These are phyloP conservation scores for Xenopus laevis DNA, from an alignment of 2,113 vertebrate species.

Conservation along the genomic window DNA sequence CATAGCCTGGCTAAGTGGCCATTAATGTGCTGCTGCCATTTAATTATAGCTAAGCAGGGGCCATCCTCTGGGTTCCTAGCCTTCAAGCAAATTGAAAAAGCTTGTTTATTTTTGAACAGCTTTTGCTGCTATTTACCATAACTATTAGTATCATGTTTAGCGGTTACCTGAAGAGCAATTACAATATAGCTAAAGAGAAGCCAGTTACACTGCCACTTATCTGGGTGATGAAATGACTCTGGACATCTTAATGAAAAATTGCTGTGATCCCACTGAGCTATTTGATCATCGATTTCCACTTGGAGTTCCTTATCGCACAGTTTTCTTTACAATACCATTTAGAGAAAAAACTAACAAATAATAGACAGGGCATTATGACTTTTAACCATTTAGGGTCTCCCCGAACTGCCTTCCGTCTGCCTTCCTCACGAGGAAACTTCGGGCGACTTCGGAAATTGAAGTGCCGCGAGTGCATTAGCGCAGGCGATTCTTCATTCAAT, in stretches of 20 bases:
- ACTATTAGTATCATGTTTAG: neutral
- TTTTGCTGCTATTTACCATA: neutral
- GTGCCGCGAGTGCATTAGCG: no score
- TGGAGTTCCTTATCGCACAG: conserved; percentile 50
- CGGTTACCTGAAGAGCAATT: neutral
- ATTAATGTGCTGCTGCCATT: no score
- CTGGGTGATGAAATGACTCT: conserved; percentile 51
- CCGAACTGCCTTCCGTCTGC: no score
- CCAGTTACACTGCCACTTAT: conserved; percentile 14
- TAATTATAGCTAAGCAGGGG: no score
- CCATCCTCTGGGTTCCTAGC: no score
- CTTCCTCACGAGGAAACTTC: no score
- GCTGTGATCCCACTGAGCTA: conserved; percentile 42
- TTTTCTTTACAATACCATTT: conserved; percentile 36
- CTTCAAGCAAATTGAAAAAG: no score
- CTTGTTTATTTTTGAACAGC: no score
- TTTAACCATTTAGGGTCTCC: no score
- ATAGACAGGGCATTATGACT: neutral
- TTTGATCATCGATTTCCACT: conserved; percentile 55
- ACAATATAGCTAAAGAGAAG: neutral
- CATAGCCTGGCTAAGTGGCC: no score
- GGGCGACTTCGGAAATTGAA: no score
- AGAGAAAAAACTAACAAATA: conserved; percentile 1
- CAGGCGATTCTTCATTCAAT: no score
- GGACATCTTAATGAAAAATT: conserved; percentile 54